phyloP scores from a whole-genome alignment of 2,797 vertebrate genomes.

The Kryptopterus vitreolus region DNA sequence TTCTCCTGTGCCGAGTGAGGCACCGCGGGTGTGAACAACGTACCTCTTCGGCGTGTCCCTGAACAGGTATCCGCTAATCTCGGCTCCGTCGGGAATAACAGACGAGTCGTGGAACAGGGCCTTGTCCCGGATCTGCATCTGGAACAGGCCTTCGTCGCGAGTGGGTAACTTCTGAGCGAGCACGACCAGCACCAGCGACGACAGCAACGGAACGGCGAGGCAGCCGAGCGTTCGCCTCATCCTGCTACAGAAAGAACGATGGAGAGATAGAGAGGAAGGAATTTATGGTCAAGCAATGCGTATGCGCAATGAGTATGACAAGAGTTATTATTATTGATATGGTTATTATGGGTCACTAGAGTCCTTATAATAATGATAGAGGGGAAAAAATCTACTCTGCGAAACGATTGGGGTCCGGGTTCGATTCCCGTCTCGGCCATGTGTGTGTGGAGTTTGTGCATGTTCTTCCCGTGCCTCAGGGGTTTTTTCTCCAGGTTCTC shows the following conservation, averaged over 20 bases:
- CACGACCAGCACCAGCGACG: conserved; percentile 69
- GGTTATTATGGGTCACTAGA: too few species aligned
- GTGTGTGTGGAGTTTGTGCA: too few species aligned
- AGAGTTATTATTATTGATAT: too few species aligned
- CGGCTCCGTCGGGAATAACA: conserved; percentile 92
- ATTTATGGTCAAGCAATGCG: background rate
- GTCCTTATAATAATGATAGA: too few species aligned
- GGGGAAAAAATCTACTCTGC: too few species aligned
- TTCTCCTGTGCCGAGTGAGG: background rate
- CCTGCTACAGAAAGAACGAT: conserved; percentile 65
- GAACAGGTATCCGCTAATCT: conserved; percentile 95
- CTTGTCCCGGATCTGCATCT: conserved; percentile 97
- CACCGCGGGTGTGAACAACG: background rate
- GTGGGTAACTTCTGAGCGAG: conserved; percentile 92
- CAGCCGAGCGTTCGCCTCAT: conserved; percentile 79
- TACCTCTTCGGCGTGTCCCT: conserved; percentile 96
- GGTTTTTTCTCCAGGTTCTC: too few species aligned
- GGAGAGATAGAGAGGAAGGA: conserved; percentile 3
- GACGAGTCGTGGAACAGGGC: conserved; percentile 90
- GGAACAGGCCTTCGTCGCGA: conserved; percentile 94
- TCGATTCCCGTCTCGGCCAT: too few species aligned
- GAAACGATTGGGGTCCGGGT: too few species aligned
- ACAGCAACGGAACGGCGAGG: conserved; percentile 67
- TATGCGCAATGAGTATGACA: background rate
- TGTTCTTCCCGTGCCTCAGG: too few species aligned